Conservation (phyloP, 2,888 invertebrate species). For the Steinernema hermaphroditum region DNA sequence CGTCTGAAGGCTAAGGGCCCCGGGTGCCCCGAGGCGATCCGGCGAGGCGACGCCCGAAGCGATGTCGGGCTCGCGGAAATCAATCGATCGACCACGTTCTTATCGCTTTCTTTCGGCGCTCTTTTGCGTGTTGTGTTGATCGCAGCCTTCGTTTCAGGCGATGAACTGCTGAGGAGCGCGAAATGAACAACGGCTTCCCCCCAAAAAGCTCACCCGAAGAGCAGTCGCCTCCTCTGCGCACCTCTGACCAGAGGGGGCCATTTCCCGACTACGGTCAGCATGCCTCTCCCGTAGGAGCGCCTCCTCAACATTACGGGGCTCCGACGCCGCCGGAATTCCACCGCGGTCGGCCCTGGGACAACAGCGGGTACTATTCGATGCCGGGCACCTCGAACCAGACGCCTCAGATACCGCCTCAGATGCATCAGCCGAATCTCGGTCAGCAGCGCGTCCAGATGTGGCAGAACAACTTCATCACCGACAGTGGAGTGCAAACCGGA, state of each 20-base stretch:
- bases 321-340: background rate
- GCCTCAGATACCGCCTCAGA: background rate
- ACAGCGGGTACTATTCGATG: background rate
- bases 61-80: background rate
- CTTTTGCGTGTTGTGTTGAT: conserved; percentile 11
- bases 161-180: no score
- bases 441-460: conserved; percentile 20
- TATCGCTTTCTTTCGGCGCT: conserved; percentile 8
- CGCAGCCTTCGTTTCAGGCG: background rate
- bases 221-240: no score
- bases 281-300: no score
- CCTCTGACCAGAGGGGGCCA: no score
- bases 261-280: no score
- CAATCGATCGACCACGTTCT: conserved; percentile 20
- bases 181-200: no score
- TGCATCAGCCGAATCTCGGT: background rate
- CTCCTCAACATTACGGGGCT: background rate
- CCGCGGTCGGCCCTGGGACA: background rate
- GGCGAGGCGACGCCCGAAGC: background rate
- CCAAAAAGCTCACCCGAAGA: no score
- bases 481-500: conserved; percentile 1
- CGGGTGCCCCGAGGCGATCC: background rate
- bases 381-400: background rate
- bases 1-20: background rate
- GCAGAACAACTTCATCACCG: conserved; percentile 18